phyloP scores from a whole-genome alignment of 2,888 invertebrate species.

The Drosophila anceps region DNA sequence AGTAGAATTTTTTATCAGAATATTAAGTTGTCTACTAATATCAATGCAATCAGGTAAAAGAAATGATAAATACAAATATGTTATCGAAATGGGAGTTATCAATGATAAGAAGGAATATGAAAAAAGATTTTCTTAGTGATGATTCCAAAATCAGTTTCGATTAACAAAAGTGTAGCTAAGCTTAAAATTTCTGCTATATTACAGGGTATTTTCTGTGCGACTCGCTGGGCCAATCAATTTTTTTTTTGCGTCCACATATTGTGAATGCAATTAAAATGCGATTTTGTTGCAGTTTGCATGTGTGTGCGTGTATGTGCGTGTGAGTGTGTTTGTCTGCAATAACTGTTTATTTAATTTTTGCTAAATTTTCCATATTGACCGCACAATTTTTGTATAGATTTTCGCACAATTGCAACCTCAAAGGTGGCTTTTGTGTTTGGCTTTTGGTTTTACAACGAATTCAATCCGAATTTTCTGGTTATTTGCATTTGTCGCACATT shows the following conservation, averaged over 20 bases:
- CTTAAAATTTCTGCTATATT: background rate
- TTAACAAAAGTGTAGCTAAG: background rate
- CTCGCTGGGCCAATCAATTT: background rate
- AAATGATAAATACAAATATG: too few species aligned
- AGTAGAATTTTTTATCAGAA: too few species aligned
- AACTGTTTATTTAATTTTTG: constrained; percentile 65
- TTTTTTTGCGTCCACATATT: constrained; percentile 34
- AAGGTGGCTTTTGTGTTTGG: constrained; percentile 78
- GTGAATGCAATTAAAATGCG: constrained; percentile 71
- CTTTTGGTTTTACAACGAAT: constrained; percentile 67
- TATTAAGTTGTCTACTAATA: too few species aligned
- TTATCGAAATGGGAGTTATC: too few species aligned
- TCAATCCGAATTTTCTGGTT: constrained; percentile 55
- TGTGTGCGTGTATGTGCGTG: constrained; percentile 9
- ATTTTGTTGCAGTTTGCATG: constrained; percentile 48
- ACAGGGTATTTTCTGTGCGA: constrained; percentile 30
- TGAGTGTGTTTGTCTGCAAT: constrained; percentile 35
- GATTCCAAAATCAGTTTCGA: background rate
- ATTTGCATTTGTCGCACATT: constrained; percentile 56
- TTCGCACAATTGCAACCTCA: constrained; percentile 65
- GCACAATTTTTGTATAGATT: constrained; percentile 55
- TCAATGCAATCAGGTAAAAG: too few species aligned
- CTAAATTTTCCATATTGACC: constrained; percentile 63
- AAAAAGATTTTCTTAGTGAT: too few species aligned
- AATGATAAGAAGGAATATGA: too few species aligned